Evolutionary conservation across 2,888 invertebrate genomes (phyloP), one percentile per base, ranked within the genome.

Genomic region (Calliopum simillimum): DNA sequence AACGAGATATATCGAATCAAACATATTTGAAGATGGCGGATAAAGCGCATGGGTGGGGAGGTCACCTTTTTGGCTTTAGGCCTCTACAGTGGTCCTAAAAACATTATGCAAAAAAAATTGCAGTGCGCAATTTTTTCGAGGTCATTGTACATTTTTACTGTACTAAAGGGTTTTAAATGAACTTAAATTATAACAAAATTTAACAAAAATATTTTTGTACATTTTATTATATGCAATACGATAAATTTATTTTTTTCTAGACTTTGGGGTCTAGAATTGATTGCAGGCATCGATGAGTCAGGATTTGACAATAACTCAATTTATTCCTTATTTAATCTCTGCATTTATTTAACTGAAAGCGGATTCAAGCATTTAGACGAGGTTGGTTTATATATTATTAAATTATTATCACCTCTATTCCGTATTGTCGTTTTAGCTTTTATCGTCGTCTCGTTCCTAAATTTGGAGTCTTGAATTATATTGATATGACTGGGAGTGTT

Each of bases 221-320:
- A 19, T 6, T 43, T 43, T 25, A 16, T 51, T 23, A 23, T 6
- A 23, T 16, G 16, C 19, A 63, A 49, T n/a, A n/a, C n/a, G n/a
- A n/a, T n/a, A n/a, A n/a, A n/a, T n/a, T 55, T 33, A 11, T 51
- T 23, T 23, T 74, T 70, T 81, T 84, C n/a, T 81, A 91, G 91
- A 81, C 90, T 94, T 43, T 95, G 94, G 94, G 93, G 92, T 1
- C 84, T 94, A 6, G 90, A 90, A 8, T 88, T 94, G 59, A 89
- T 89, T 75, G 90, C 91, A 3, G 94, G 93, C 4, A 91, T 91
- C 78, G 90, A 90, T 0, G 93, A 92, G 77, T 90, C 91, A 71
- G 95, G 94, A 1, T 92, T 91, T 75, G 94, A 95, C 81, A 89
- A 92, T 79, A 96, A 94, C 73, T 91, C 92, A 0, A 90, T 95